A percentile compares a stretch with the other conserved stretches of the same genome.
phyloP scores from a whole-genome alignment of 2,113 vertebrate species.

The Apodemus sylvaticus region DNA sequence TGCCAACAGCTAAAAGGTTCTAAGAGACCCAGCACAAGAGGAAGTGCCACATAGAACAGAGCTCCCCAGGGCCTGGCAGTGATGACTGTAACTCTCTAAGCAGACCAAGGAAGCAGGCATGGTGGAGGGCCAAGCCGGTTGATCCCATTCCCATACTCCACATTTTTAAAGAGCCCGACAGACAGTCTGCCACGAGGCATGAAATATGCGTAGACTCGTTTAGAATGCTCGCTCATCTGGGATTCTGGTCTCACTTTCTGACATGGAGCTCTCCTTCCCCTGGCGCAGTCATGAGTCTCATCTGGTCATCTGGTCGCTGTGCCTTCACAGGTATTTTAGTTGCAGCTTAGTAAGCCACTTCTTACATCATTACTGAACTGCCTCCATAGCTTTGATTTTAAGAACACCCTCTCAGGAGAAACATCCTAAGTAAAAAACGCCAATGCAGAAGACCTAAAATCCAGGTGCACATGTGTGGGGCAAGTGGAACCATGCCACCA shows the following conservation, averaged over 20 bases:
- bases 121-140: neutral
- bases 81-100: neutral
- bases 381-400: neutral
- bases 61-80: neutral
- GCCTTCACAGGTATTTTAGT: neutral
- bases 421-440: neutral
- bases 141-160: neutral
- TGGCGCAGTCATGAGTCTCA: neutral
- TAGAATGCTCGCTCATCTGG: neutral
- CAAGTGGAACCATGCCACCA: too few relatives aligned
- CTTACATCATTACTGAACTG: neutral
- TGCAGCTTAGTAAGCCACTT: neutral
- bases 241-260: neutral
- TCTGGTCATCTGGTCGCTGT: neutral
- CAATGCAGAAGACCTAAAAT: neutral
- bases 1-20: neutral
- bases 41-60: rapidly evolving
- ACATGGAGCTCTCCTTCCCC: neutral
- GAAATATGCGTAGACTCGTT: neutral
- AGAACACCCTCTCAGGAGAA: neutral
- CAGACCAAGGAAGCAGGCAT: neutral
- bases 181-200: neutral
- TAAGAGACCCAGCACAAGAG: neutral
- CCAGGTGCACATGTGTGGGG: neutral
- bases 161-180: neutral